Conservation (phyloP, 2,113 vertebrate genomes). For the Pomatostomus ruficeps region DNA sequence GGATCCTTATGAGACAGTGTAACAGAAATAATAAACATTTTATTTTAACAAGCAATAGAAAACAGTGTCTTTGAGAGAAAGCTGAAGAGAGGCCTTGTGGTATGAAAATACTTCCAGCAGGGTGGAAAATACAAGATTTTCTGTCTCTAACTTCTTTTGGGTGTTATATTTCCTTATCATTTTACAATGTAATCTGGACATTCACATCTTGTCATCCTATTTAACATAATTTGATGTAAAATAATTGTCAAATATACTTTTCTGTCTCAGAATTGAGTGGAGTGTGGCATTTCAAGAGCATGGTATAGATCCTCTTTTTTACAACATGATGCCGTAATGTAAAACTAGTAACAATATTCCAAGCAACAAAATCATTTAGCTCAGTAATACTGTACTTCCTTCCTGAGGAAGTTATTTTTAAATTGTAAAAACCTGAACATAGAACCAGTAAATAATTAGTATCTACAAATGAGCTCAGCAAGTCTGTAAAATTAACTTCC, state of each 20-base stretch:
- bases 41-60: slow-evolving; percentile 26
- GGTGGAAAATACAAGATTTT: background rate
- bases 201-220: background rate
- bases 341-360: background rate
- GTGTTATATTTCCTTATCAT: background rate
- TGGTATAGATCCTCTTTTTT: background rate
- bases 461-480: background rate
- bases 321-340: background rate
- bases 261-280: background rate
- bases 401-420: background rate
- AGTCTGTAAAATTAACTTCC: background rate
- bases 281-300: background rate
- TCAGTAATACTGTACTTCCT: background rate
- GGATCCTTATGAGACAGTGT: background rate
- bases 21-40: slow-evolving; percentile 22
- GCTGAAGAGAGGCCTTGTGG: background rate
- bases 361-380: background rate
- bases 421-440: background rate
- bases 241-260: background rate
- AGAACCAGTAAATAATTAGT: slow-evolving; percentile 5
- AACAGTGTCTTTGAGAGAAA: background rate
- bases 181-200: background rate
- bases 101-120: background rate
- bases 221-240: background rate
- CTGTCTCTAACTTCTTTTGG: background rate